Evolutionary conservation across 2,888 invertebrate genomes (phyloP), one percentile per base, ranked within the genome.

Genomic region (Meta bourneti): DNA sequence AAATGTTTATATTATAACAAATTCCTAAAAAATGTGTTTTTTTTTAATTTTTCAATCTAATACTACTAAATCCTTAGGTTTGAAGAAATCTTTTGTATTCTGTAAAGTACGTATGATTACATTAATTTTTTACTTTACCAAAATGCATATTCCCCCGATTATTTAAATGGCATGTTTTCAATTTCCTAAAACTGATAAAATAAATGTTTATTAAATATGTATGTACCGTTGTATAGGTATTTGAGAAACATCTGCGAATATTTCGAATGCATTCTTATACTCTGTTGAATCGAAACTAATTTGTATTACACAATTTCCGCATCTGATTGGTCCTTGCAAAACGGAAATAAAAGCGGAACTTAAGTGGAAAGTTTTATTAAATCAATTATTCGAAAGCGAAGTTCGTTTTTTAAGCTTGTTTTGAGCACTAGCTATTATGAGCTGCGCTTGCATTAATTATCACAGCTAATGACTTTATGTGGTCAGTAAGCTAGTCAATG

Each of bases 401-500:
- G 51, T 20, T 71, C 78, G 11, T 72, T 87, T 87, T 86, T 86
- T 78, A 34, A 19, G 19, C 69, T 72, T 19, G 16, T 13, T 52
- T 82, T 82, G 11, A 84, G 71, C 72, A 52, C 77, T 81, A 88
- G 87, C 78, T 88, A 83, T 87, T 87, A 90, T 48, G 81, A 74
- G 75, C 61, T 48, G 49, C 49, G 71, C 54, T 8, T 48, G 82
- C 87, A 87, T 91, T 91, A 91, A 91, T 91, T 91, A 91, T 91
- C 91, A 87, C 91, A 88, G 91, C 82, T 91, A 91, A 91, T 91
- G 91, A 91, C 87, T 91, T 91, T 87, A 91, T 91, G 87, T 91
- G 91, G 91, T 91, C 91, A 91, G 87, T 91, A 91, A 91, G 91
- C 79, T 72, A 91, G 91, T 91, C 91, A 91, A 91, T 91, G 87